Conservation (phyloP, 2,113 vertebrate species). For the Ciconia boyciana region DNA sequence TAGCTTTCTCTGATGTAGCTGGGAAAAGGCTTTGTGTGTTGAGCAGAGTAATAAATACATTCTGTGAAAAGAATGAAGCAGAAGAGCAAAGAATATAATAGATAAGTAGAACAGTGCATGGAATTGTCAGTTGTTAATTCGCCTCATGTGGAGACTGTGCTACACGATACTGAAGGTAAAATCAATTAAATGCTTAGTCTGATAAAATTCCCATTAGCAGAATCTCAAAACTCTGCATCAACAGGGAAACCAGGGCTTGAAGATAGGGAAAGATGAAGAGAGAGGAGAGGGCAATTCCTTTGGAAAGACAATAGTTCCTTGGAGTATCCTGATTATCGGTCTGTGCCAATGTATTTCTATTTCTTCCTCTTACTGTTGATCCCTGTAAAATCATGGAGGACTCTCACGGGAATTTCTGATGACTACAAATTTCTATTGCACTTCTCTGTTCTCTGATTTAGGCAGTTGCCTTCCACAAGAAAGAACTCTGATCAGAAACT, state of each 20-base stretch:
- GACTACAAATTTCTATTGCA: background rate
- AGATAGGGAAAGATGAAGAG: background rate
- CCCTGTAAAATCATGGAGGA: background rate
- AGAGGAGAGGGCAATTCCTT: background rate
- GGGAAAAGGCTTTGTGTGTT: background rate
- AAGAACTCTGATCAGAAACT: background rate
- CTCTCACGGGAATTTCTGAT: background rate
- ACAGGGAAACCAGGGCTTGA: background rate
- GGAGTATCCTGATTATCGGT: background rate
- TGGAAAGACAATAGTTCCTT: background rate
- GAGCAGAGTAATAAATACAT: background rate
- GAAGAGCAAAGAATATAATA: background rate
- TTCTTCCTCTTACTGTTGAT: background rate
- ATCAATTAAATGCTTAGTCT: slow-evolving; percentile 1
- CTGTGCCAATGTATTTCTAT: background rate
- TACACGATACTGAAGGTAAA: background rate
- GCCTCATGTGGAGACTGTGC: background rate
- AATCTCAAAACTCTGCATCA: background rate
- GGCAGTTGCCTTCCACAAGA: background rate
- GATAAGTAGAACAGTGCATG: background rate
- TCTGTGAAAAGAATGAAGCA: background rate
- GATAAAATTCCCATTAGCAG: background rate
- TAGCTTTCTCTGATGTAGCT: background rate
- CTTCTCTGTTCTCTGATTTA: background rate
- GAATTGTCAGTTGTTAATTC: background rate